Evolutionary conservation across 2,113 vertebrate genomes (phyloP).

Genomic region (Pseudonaja textilis): DNA sequence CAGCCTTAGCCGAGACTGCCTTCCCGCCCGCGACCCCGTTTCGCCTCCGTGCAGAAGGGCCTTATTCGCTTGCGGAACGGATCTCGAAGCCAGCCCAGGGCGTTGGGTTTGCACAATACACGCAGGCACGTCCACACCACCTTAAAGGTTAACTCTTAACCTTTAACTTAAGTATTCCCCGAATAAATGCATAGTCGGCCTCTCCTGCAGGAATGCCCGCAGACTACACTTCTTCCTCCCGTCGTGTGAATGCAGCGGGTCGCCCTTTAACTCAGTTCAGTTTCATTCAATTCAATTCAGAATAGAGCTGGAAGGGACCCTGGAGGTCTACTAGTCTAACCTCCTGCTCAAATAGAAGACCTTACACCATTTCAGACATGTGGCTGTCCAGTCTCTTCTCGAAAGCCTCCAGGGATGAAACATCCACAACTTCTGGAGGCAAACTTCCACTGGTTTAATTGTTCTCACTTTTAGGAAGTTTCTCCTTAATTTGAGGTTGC

Average conservation of each 20-base stretch:
- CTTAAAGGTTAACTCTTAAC: neutral
- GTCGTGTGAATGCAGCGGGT: neutral
- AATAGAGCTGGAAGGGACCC: neutral
- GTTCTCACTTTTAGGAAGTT: too few relatives aligned
- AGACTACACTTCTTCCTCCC: neutral
- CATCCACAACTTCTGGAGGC: neutral
- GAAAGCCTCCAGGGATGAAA: neutral
- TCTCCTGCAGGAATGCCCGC: neutral
- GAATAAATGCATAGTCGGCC: fast-evolving
- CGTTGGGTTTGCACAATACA: neutral
- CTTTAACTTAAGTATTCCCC: neutral
- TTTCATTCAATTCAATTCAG: too few relatives aligned
- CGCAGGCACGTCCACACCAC: too few relatives aligned
- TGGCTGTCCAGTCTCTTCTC: neutral
- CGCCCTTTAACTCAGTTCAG: neutral
- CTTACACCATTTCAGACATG: neutral
- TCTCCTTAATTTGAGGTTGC: neutral
- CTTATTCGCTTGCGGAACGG: neutral
- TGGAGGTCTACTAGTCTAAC: neutral
- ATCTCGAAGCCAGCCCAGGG: neutral
- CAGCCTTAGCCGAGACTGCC: neutral
- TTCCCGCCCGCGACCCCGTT: neutral
- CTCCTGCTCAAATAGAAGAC: neutral
- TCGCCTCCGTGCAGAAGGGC: neutral
- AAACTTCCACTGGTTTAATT: too few relatives aligned